Conservation (phyloP, 2,888 invertebrate species). For the Drosophila demipolita region DNA sequence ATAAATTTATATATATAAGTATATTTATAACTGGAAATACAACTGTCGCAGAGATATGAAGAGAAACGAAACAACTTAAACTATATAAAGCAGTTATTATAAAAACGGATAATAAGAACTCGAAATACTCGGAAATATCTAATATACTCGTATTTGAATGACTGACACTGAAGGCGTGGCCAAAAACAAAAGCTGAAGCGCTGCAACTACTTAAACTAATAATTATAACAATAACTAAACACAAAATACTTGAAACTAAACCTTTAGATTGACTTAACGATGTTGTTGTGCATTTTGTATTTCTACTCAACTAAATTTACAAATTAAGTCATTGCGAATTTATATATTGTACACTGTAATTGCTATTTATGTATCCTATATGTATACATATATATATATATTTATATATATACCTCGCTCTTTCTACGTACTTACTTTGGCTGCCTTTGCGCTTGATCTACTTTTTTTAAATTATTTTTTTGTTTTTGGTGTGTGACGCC, state of each 20-base stretch:
- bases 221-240: conserved; percentile 19
- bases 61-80: conserved; percentile 12
- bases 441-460: conserved; percentile 57
- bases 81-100: conserved; percentile 3
- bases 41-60: conserved; percentile 43
- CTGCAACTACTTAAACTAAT: conserved; percentile 46
- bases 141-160: conserved; percentile 80
- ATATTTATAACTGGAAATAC: conserved; percentile 51
- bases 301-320: conserved; percentile 56
- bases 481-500: conserved; percentile 39
- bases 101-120: conserved; percentile 9
- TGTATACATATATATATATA: conserved; percentile 14
- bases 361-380: conserved; percentile 50
- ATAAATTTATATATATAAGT: conserved; percentile 28
- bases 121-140: conserved; percentile 33
- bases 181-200: conserved; percentile 32
- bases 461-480: not conserved
- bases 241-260: conserved; percentile 15
- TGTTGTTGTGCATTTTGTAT: conserved; percentile 71
- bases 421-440: conserved; percentile 39
- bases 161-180: conserved; percentile 84
- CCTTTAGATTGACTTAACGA: conserved; percentile 49
- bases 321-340: conserved; percentile 74
- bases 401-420: conserved; percentile 30
- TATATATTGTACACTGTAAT: conserved; percentile 71